phyloP scores from a whole-genome alignment of 2,113 vertebrate genomes.

The Centropus bengalensis region DNA sequence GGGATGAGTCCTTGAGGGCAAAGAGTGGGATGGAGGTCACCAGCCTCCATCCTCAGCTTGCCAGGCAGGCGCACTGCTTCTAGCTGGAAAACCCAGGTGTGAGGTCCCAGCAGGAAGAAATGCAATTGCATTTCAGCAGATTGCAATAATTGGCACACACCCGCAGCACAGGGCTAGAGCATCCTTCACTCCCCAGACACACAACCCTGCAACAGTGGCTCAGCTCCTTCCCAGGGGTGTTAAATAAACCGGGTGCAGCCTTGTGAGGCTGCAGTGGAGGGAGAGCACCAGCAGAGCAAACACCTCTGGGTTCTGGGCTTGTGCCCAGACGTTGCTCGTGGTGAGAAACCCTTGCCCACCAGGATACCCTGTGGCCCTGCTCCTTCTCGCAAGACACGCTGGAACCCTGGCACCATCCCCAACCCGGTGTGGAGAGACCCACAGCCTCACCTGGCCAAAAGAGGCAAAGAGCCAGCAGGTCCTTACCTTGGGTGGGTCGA shows the following conservation, averaged over 20 bases:
- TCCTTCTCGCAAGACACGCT: rapidly evolving
- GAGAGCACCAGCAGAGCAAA: neutral
- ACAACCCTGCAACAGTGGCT: too few species aligned
- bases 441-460: rapidly evolving
- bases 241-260: neutral
- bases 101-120: neutral
- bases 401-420: rapidly evolving
- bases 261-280: neutral
- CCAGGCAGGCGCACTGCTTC: neutral
- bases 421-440: rapidly evolving
- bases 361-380: rapidly evolving
- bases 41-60: neutral
- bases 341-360: too few species aligned
- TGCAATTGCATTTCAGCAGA: rapidly evolving
- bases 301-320: neutral
- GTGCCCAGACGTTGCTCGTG: rapidly evolving
- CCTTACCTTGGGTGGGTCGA: conserved; percentile 95
- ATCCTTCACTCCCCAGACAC: too few species aligned
- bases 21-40: neutral
- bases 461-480: rapidly evolving
- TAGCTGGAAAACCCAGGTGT: neutral
- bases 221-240: neutral
- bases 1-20: rapidly evolving
- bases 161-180: rapidly evolving
- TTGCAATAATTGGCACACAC: rapidly evolving